Conservation (phyloP, 2,113 vertebrate species). For the Tautogolabrus adspersus region DNA sequence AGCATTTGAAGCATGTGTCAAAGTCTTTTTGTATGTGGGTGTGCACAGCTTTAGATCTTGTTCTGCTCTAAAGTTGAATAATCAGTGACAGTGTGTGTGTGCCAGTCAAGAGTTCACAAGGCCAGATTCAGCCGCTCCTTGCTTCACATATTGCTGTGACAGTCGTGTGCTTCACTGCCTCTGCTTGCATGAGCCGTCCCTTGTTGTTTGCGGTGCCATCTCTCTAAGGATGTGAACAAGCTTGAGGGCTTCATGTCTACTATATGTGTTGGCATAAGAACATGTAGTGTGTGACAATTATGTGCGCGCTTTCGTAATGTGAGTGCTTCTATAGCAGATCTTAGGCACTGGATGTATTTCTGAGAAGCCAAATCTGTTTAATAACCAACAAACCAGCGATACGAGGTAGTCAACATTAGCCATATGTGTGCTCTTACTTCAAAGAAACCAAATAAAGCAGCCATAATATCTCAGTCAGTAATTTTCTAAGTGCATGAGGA, state of each 20-base stretch:
- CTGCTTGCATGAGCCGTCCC: conserved; percentile 44
- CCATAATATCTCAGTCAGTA: no score
- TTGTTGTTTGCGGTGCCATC: conserved; percentile 20
- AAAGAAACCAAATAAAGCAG: no score
- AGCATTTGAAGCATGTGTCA: background rate
- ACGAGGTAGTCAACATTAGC: background rate
- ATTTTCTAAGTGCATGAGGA: no score
- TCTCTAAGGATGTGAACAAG: conserved; percentile 19
- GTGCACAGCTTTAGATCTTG: background rate
- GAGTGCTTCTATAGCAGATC: background rate
- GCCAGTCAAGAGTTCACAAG: conserved; percentile 36
- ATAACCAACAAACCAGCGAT: background rate
- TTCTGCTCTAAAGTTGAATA: conserved; percentile 4
- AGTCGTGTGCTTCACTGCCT: conserved; percentile 38
- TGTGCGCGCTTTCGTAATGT: background rate
- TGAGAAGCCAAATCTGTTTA: background rate
- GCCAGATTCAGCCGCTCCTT: conserved; percentile 39
- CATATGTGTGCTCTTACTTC: background rate
- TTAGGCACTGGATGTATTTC: background rate
- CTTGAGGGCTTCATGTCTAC: conserved; percentile 35
- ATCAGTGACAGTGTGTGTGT: conserved; percentile 16
- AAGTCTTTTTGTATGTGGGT: background rate
- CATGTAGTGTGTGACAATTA: conserved; percentile 19
- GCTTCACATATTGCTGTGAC: conserved; percentile 39
- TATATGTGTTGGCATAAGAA: conserved; percentile 7